Evolutionary conservation across 2,797 vertebrate species (phyloP).

Genomic region (Bradypodion pumilum): DNA sequence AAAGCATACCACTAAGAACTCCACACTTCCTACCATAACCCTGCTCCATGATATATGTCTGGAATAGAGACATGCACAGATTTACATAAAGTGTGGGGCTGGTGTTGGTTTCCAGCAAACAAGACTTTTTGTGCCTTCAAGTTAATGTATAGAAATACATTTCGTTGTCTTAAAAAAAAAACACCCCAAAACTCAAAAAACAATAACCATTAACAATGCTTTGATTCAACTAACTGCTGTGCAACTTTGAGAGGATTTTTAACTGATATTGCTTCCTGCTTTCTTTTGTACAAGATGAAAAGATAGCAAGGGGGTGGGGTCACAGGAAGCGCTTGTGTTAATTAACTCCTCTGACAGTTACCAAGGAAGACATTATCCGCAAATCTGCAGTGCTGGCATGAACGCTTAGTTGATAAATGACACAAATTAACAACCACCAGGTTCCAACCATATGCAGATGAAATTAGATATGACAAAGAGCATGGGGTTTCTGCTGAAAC

Average conservation of each 20-base stretch:
- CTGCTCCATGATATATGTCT: too few species aligned
- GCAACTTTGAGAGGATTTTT: conserved; percentile 40
- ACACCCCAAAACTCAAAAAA: conserved; percentile 39
- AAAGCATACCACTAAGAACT: too few species aligned
- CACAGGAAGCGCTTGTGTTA: neutral
- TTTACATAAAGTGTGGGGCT: neutral
- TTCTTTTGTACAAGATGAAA: conserved; percentile 38
- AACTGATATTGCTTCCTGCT: conserved; percentile 33
- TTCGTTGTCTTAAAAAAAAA: conserved; percentile 57
- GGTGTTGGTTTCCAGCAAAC: neutral
- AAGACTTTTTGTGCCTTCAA: conserved; percentile 51
- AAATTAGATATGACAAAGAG: neutral
- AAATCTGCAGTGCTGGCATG: neutral
- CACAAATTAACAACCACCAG: too few species aligned
- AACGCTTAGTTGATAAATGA: neutral
- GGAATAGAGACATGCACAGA: too few species aligned
- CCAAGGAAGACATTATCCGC: neutral
- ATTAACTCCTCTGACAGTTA: neutral
- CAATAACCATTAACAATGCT: conserved; percentile 49
- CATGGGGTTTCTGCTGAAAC: neutral
- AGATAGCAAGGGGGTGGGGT: conserved; percentile 14
- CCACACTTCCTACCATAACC: neutral
- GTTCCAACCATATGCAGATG: neutral
- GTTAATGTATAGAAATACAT: conserved; percentile 57
- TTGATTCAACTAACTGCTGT: conserved; percentile 30